Evolutionary conservation across 2,888 invertebrate genomes (phyloP), one percentile per base, ranked within the genome.

Genomic region (Eilema caniola): DNA sequence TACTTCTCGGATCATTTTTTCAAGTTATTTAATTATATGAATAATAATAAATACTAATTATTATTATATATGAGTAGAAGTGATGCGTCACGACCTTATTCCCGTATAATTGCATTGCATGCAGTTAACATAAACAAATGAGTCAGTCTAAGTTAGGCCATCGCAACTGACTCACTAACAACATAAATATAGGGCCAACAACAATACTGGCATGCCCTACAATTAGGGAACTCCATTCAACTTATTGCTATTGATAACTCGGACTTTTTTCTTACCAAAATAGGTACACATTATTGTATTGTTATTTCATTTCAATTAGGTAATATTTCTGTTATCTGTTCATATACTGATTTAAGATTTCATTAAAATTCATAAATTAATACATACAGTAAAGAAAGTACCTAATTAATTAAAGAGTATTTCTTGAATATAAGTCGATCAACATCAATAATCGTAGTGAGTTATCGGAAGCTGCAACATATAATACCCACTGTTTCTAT

Each of bases 51-150:
- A 75, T 81, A 83, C 2, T 41, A 78, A 85, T 85, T 86, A 87
- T 88, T 81, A 83, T 72, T 74, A 75, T 53, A 82, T 83, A 83
- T 86, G 88, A 87, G 80, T 85, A 82, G 79, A 75, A 74, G 69
- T 68, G 83, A 89, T 94, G 93, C 91, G 93, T 94, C 94, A 94
- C 86, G 74, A 77, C 80, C 84, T 88, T 89, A 91, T 92, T 90
- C 88, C 86, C 74, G 86, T 86, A 83, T 85, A 83, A 80, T 84
- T 84, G 79, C 80, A 81, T 84, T 84, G 81, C 80, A 83, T 84
- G 80, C 80, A 82, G 81, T 79, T 72, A 86, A 89, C 84, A 86
- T 87, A 82, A 80, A 83, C 81, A 82, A 82, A 88, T 93, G 94
- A 93, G 85, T 93, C 93, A 93, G 82, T 73, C 75, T 75, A 87